Base-by-base conservation (phyloP, 2,888 invertebrate genomes). In the Drosophila stalkeri region DNA sequence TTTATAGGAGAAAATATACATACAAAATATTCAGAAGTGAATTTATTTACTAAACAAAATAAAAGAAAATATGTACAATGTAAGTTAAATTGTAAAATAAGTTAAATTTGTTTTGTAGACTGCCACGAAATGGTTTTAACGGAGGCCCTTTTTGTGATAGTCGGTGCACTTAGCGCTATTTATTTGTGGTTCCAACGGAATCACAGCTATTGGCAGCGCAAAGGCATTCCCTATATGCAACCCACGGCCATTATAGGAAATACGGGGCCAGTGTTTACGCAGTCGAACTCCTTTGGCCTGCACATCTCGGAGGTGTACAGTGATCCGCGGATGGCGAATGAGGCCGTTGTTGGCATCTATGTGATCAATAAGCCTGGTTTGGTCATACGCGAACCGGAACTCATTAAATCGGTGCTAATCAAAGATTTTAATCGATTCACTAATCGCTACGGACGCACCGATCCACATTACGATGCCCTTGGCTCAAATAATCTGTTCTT, bases 341-440 rank as follows among this genome's bases (percentile, higher is more conserved):
- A 82, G 72, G 80, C 93, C 51, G 75, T 93, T 44, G 87, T 91
- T 75, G 91, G 94, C 81, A 72, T 94, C 76, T 86, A 92, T 91
- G 87, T 93, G 2, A 86, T 94, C 20, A 92, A 94, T 75, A 92
- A 92, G n/a, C 94, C 94, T 0, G 91, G 84, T 1, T 60, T 94
- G n/a, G 23, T 94, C 4, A 74, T 93, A 14, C 92, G 93, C 2
- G 93, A 94, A 51, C 92, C 92, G 0, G 93, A 93, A n/a, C 65
- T 94, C 3, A 77, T 94, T 0, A 94, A 94, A 75, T 87, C 91
- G 0, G 75, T 94, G 2, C 64, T 94, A 23, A 91, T 94, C 4
- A 94, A 93, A 55, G 94, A 94, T 64, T 94, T 94, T 49, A 91
- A 92, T 72, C 90, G 89, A 14, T 94, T 94, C 73, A 69, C 89